Percentiles rank a stretch among this genome's conserved stretches.
Conservation (phyloP, 2,888 invertebrate species). For the Exocentrus adspersus region DNA sequence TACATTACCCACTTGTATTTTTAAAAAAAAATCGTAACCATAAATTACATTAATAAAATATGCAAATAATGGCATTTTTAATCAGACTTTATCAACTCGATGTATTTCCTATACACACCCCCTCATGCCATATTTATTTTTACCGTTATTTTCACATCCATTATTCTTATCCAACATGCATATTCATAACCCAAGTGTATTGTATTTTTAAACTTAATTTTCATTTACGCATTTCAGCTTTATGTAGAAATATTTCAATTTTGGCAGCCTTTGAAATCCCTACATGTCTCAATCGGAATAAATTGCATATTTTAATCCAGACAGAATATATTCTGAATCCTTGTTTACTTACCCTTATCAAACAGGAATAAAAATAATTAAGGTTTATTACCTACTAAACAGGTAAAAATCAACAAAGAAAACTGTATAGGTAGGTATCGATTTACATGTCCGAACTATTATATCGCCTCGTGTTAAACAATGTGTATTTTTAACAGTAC, state of each 20-base stretch:
- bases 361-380: too few relatives aligned
- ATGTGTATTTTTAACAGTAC: conserved; percentile 6
- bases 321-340: too few relatives aligned
- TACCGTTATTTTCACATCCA: not conserved
- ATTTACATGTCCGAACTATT: not conserved
- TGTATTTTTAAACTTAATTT: conserved; percentile 1
- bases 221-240: not conserved
- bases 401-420: too few relatives aligned
- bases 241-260: not conserved
- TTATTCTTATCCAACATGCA: not conserved
- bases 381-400: too few relatives aligned
- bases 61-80: not conserved
- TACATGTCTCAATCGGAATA: too few relatives aligned
- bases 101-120: not conserved
- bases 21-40: too few relatives aligned
- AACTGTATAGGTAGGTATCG: too few relatives aligned
- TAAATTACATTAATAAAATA: not conserved
- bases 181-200: not conserved
- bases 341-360: too few relatives aligned
- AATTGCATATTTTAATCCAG: too few relatives aligned
- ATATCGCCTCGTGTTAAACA: not conserved
- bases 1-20: too few relatives aligned
- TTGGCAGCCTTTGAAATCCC: too few relatives aligned
- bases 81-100: not conserved
- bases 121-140: not conserved